Evolutionary conservation across 2,888 invertebrate genomes (phyloP).

Genomic region (Schrankia costaestrigalis): DNA sequence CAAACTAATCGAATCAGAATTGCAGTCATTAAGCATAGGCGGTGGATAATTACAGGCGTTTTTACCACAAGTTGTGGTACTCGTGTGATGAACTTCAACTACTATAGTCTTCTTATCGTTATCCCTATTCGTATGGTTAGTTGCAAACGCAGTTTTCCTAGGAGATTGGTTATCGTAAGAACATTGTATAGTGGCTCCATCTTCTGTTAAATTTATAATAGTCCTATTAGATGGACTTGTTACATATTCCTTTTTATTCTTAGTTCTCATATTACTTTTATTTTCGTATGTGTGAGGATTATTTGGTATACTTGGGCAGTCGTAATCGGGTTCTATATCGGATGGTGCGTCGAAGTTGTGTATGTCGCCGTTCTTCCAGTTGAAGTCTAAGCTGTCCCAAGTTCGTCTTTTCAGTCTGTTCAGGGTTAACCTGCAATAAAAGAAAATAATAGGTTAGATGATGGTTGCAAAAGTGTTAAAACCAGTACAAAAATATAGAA

Average conservation of each 20-base stretch:
- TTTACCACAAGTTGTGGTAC: slow-evolving; percentile 54
- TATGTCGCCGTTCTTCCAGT: slow-evolving; percentile 74
- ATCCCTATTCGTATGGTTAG: slow-evolving; percentile 55
- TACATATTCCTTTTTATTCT: slow-evolving; percentile 56
- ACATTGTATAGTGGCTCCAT: slow-evolving; percentile 86
- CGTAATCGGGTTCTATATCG: slow-evolving; percentile 74
- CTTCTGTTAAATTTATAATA: slow-evolving; percentile 86
- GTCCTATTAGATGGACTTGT: slow-evolving; percentile 83
- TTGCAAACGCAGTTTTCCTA: slow-evolving; percentile 59
- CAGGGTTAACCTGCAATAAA: slow-evolving; percentile 62
- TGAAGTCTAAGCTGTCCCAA: slow-evolving; percentile 82
- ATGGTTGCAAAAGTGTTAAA: background rate
- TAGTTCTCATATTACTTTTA: slow-evolving; percentile 53
- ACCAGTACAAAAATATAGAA: background rate
- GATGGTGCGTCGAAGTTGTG: slow-evolving; percentile 75
- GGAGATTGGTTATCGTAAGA: slow-evolving; percentile 75
- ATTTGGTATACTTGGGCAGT: slow-evolving; percentile 73
- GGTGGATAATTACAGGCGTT: slow-evolving; percentile 52
- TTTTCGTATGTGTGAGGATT: slow-evolving; percentile 70
- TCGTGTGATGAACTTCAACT: slow-evolving; percentile 86
- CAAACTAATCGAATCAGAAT: slow-evolving; percentile 57
- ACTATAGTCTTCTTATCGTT: slow-evolving; percentile 84
- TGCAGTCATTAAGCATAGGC: slow-evolving; percentile 49
- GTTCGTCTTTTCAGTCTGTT: slow-evolving; percentile 73
- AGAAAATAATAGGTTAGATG: background rate